These are phyloP conservation scores for Ceratina japonica DNA, from an alignment of 1,140 invertebrate genomes.

Conservation along the genomic window DNA sequence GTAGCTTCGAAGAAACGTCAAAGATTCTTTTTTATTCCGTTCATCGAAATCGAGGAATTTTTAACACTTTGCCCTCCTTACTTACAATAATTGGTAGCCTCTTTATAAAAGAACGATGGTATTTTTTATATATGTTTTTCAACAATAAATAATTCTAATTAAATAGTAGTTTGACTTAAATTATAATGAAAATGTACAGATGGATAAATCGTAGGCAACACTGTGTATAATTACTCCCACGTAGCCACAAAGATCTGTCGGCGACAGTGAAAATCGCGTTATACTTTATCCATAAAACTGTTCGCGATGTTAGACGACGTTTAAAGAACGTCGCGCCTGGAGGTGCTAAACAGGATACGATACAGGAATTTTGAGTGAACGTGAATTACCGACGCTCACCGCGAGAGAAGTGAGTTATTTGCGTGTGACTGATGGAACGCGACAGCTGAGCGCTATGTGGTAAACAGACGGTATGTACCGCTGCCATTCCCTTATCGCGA, in stretches of 20 bases:
- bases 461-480: slow-evolving; percentile 63
- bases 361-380: slow-evolving; percentile 62
- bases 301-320: slow-evolving; percentile 8
- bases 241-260: not conserved
- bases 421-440: slow-evolving; percentile 79
- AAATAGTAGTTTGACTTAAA: too few relatives aligned
- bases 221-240: not conserved
- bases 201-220: too few relatives aligned
- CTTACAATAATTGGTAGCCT: too few relatives aligned
- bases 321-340: slow-evolving; percentile 9
- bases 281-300: not conserved
- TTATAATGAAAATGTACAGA: too few relatives aligned
- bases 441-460: slow-evolving; percentile 75
- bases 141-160: too few relatives aligned
- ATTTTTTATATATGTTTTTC: too few relatives aligned
- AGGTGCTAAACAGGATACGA: slow-evolving; percentile 28
- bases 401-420: slow-evolving; percentile 78
- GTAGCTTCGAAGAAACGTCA: not conserved
- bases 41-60: too few relatives aligned
- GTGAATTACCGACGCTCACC: slow-evolving; percentile 75
- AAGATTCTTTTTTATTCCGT: too few relatives aligned
- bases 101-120: too few relatives aligned
- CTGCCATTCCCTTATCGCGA: slow-evolving; percentile 32
- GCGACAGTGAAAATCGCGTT: not conserved
- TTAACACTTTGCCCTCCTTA: too few relatives aligned